Percentiles rank a stretch among this genome's conserved stretches.
These are phyloP conservation scores for Chromoteleia sp. DNA, from an alignment of 2,888 invertebrate genomes.

Conservation along the genomic window DNA sequence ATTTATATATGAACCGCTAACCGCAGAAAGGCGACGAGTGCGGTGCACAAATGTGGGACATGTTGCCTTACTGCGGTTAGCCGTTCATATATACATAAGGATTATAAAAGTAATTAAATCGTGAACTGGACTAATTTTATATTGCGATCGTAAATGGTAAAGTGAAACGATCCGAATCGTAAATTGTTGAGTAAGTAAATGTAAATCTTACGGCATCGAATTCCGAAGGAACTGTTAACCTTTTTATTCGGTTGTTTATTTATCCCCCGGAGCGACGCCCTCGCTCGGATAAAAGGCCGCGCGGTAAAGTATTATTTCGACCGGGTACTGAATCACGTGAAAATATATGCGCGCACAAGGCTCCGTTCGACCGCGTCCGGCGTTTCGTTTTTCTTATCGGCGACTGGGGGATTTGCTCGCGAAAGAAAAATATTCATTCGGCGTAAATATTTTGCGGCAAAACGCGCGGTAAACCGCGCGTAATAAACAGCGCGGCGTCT, in stretches of 20 bases:
- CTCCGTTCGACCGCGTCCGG: conserved; percentile 27
- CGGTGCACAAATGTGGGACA: too few relatives aligned
- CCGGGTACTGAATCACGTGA: conserved; percentile 43
- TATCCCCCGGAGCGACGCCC: conserved; percentile 21
- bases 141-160: neutral
- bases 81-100: too few relatives aligned
- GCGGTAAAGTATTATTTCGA: conserved; percentile 45
- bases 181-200: conserved; percentile 26
- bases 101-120: too few relatives aligned
- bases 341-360: conserved; percentile 46
- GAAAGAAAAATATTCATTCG: conserved; percentile 41
- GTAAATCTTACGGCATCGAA: conserved; percentile 34
- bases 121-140: too few relatives aligned
- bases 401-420: conserved; percentile 44
- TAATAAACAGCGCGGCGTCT: conserved; percentile 26
- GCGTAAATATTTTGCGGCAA: conserved; percentile 52
- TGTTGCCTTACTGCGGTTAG: too few relatives aligned
- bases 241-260: conserved; percentile 47
- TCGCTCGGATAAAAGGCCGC: conserved; percentile 29
- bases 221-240: conserved; percentile 30
- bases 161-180: neutral
- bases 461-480: conserved; percentile 25
- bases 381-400: conserved; percentile 33
- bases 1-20: too few relatives aligned
- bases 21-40: too few relatives aligned